Percentiles rank a stretch among this genome's conserved stretches.
Conservation (phyloP, 2,888 invertebrate species). For the Sycophila texana region DNA sequence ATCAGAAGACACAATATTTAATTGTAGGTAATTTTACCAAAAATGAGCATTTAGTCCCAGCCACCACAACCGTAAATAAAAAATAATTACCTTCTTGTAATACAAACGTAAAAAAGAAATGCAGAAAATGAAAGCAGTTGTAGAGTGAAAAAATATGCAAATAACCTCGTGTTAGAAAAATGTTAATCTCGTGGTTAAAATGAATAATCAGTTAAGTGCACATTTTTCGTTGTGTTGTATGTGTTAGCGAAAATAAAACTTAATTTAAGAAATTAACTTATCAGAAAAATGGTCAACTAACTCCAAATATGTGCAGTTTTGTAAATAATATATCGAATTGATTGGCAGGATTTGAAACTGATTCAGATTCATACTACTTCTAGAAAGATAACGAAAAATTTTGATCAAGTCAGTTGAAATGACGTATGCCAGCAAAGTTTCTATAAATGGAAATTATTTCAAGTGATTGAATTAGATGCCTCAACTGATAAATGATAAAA, state of each 20-base stretch:
- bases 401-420: slow-evolving; percentile 16
- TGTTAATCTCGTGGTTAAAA: neutral
- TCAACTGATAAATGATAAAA: slow-evolving; percentile 34
- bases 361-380: slow-evolving; percentile 32
- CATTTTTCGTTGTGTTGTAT: slow-evolving; percentile 24
- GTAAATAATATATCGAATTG: slow-evolving; percentile 31
- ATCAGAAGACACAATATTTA: too few relatives aligned
- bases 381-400: slow-evolving; percentile 29
- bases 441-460: neutral
- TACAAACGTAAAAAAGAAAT: slow-evolving; percentile 8
- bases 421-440: slow-evolving; percentile 10
- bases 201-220: slow-evolving; percentile 6
- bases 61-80: too few relatives aligned
- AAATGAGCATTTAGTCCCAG: too few relatives aligned
- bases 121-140: slow-evolving; percentile 14
- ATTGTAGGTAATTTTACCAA: too few relatives aligned
- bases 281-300: slow-evolving; percentile 63
- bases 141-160: slow-evolving; percentile 29
- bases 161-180: slow-evolving; percentile 5
- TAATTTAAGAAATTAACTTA: slow-evolving; percentile 33
- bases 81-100: too few relatives aligned
- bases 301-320: slow-evolving; percentile 70
- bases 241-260: slow-evolving; percentile 30
- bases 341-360: slow-evolving; percentile 24
- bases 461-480: slow-evolving; percentile 27